phyloP scores from a whole-genome alignment of 1,140 invertebrate genomes.

The Thalassaphorura encarpata region DNA sequence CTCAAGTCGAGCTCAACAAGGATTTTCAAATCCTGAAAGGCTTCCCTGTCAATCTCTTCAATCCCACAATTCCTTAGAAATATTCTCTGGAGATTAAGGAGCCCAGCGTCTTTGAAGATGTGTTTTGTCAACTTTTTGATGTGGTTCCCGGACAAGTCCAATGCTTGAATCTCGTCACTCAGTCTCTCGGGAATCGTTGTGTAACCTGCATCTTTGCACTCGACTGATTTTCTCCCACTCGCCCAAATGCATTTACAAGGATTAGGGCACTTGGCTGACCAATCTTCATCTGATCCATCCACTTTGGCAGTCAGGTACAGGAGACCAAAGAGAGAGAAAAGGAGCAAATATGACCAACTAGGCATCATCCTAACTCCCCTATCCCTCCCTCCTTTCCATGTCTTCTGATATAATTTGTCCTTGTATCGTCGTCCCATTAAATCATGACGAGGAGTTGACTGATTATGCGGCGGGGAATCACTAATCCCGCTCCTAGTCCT shows the following conservation, averaged over 20 bases:
- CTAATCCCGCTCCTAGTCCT: too few species aligned
- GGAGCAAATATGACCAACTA: too few species aligned
- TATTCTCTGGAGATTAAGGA: slow-evolving; percentile 73
- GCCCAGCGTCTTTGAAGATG: slow-evolving; percentile 62
- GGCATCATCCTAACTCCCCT: too few species aligned
- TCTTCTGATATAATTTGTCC: too few species aligned
- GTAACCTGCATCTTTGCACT: slow-evolving; percentile 64
- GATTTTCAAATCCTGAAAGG: slow-evolving; percentile 75
- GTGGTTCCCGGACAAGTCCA: slow-evolving; percentile 68
- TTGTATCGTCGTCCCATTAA: too few species aligned
- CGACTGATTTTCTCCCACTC: slow-evolving; percentile 73
- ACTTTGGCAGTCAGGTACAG: neutral
- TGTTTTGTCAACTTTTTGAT: slow-evolving; percentile 64
- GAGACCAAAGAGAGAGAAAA: neutral
- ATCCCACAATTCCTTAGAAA: slow-evolving; percentile 64
- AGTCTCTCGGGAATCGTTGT: slow-evolving; percentile 60
- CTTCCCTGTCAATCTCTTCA: slow-evolving; percentile 61
- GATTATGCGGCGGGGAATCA: too few species aligned
- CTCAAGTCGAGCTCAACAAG: slow-evolving; percentile 75
- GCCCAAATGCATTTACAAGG: slow-evolving; percentile 81
- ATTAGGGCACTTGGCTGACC: slow-evolving; percentile 59
- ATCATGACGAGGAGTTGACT: too few species aligned
- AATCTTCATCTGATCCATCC: slow-evolving; percentile 11
- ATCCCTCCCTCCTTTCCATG: too few species aligned
- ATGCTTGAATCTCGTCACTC: slow-evolving; percentile 71